Conservation (phyloP, 2,113 vertebrate genomes). For the Eublepharis macularius region DNA sequence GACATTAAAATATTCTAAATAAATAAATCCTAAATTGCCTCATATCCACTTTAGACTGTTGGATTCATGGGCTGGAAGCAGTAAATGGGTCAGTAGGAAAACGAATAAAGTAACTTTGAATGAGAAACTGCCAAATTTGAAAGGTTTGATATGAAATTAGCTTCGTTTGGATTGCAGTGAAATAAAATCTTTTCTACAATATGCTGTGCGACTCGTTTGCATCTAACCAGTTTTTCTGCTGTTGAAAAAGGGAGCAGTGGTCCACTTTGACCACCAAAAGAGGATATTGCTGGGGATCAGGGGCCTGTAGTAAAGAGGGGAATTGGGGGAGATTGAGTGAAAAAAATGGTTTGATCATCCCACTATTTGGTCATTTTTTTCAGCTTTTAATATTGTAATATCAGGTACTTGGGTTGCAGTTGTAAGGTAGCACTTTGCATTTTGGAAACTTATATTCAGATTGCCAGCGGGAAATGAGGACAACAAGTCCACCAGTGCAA, state of each 20-base stretch:
- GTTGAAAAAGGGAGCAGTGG: no score
- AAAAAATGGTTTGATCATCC: no score
- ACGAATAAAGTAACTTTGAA: neutral
- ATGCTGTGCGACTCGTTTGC: neutral
- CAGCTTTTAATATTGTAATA: neutral
- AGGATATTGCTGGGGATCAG: no score
- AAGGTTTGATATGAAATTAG: neutral
- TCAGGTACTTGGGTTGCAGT: neutral
- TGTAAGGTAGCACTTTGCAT: neutral
- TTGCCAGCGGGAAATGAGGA: neutral
- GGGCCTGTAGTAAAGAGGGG: no score
- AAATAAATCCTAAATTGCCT: no score
- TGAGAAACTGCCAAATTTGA: neutral
- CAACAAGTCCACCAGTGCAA: neutral
- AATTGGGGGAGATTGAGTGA: no score
- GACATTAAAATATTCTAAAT: no score
- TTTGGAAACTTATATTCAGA: neutral
- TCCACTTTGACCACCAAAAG: no score
- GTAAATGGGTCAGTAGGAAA: neutral
- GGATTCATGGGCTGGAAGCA: accelerated
- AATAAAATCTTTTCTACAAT: neutral
- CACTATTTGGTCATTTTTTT: neutral
- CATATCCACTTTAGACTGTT: neutral
- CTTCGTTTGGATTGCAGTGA: neutral
- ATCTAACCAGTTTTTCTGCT: no score